These are phyloP conservation scores for Amblyraja radiata DNA, from an alignment of 2,797 vertebrate genomes.

Conservation along the genomic window DNA sequence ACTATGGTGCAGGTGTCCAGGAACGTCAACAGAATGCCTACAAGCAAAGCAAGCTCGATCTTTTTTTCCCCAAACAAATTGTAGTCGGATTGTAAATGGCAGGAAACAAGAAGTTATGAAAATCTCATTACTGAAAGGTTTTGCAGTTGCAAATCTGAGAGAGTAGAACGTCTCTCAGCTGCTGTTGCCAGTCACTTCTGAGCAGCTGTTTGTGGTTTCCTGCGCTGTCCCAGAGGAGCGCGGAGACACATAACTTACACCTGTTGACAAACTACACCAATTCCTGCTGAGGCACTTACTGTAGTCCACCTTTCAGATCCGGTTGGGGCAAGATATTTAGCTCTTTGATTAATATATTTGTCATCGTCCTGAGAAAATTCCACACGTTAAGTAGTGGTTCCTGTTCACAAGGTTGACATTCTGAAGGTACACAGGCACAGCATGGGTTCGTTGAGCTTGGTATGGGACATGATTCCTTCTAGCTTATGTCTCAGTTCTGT, in stretches of 20 bases:
- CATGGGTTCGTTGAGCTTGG: not conserved
- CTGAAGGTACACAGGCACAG: not conserved
- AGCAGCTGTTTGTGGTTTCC: conserved; percentile 15
- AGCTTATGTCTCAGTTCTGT: not conserved
- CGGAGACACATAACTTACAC: not conserved
- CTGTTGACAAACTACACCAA: not conserved
- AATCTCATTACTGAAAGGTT: not conserved
- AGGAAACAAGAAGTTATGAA: conserved; percentile 7
- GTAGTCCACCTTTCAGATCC: not conserved
- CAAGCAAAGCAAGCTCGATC: conserved; percentile 13
- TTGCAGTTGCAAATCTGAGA: not conserved
- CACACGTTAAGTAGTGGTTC: not conserved
- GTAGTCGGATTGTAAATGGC: not conserved
- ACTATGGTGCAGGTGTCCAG: no score
- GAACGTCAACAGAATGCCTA: not conserved
- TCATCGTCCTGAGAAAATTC: not conserved
- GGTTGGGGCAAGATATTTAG: not conserved
- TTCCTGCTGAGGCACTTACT: not conserved
- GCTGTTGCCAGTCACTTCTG: not conserved
- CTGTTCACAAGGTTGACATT: not conserved
- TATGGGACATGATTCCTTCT: not conserved
- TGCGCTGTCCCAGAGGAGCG: not conserved
- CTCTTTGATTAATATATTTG: conserved; percentile 22
- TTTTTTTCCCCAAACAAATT: not conserved
- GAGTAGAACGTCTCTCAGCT: not conserved